A percentile compares a stretch with the other conserved stretches of the same genome.
These are phyloP conservation scores for Drosophila serrata DNA, from an alignment of 1,140 invertebrate species.

Conservation along the genomic window DNA sequence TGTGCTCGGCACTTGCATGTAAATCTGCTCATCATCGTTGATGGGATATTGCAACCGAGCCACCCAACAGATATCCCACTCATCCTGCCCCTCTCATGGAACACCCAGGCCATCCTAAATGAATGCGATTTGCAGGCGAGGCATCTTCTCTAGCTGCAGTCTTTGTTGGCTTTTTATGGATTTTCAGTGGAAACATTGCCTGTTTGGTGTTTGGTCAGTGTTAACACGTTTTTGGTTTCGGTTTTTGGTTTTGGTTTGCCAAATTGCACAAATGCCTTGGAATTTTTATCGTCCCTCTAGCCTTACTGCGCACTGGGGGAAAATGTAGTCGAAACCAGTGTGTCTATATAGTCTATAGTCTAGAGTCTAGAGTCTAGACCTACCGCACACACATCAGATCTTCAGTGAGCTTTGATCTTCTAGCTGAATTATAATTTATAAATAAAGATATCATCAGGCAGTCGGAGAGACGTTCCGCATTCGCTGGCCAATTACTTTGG, in stretches of 20 bases:
- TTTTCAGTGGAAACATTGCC: slow-evolving; percentile 62
- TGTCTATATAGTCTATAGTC: slow-evolving; percentile 21
- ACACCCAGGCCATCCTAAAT: slow-evolving; percentile 41
- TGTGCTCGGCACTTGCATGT: slow-evolving; percentile 75
- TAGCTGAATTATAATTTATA: slow-evolving; percentile 65
- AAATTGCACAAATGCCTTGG: slow-evolving; percentile 79
- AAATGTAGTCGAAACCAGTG: slow-evolving; percentile 22
- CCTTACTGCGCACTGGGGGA: slow-evolving; percentile 34
- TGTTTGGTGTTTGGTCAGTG: slow-evolving; percentile 48
- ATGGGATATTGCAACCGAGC: slow-evolving; percentile 74
- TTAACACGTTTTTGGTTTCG: slow-evolving; percentile 68
- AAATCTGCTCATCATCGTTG: slow-evolving; percentile 84
- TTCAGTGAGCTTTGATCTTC: slow-evolving; percentile 68
- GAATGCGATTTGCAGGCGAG: slow-evolving; percentile 80
- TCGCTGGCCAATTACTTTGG: slow-evolving; percentile 61
- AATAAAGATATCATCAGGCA: slow-evolving; percentile 75
- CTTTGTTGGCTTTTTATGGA: slow-evolving; percentile 74
- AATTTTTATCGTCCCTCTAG: slow-evolving; percentile 65
- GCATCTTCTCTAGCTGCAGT: slow-evolving; percentile 63
- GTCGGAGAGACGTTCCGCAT: slow-evolving; percentile 54
- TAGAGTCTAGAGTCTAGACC: slow-evolving; percentile 43
- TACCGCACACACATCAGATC: slow-evolving; percentile 54
- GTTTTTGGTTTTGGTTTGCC: slow-evolving; percentile 50
- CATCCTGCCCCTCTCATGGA: background rate
- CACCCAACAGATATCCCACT: background rate